Conservation (phyloP, 2,888 invertebrate species). For the Dorcus hopei region DNA sequence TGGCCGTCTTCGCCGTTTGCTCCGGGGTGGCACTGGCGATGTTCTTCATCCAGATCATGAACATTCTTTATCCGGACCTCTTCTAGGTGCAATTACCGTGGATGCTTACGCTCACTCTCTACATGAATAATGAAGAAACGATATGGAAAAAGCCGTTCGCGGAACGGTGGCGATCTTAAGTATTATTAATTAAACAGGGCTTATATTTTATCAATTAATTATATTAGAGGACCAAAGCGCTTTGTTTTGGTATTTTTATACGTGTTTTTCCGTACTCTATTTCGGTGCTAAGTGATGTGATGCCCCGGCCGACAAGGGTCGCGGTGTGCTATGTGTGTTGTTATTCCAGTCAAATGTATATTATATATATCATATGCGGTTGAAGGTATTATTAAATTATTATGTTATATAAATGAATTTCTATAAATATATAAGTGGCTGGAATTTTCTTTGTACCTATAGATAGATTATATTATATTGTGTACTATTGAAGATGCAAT, state of each 20-base stretch:
- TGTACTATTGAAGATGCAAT: constrained; percentile 23
- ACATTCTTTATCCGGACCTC: no score
- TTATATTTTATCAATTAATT: constrained; percentile 40
- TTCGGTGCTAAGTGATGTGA: constrained; percentile 48
- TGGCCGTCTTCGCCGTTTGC: constrained; percentile 47
- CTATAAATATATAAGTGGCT: constrained; percentile 38
- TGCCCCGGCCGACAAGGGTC: constrained; percentile 25
- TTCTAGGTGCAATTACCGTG: constrained; percentile 15
- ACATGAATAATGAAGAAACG: constrained; percentile 6
- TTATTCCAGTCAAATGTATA: constrained; percentile 48
- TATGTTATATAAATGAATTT: constrained; percentile 37
- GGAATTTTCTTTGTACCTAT: constrained; percentile 32
- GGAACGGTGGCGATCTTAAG: constrained; percentile 33
- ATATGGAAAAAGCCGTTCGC: constrained; percentile 6
- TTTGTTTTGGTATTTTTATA: constrained; percentile 48
- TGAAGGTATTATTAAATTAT: constrained; percentile 45
- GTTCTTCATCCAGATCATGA: constrained; percentile 27
- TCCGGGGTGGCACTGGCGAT: constrained; percentile 41
- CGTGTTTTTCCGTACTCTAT: constrained; percentile 47
- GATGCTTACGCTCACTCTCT: constrained; percentile 27
- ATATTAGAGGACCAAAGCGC: constrained; percentile 46
- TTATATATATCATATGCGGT: constrained; percentile 39
- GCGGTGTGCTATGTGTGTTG: constrained; percentile 38
- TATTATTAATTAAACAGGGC: constrained; percentile 46
- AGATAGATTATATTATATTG: constrained; percentile 22